These are phyloP conservation scores for Eucidaris tribuloides DNA, from an alignment of 35 echinoderm and acorn worm species.

Conservation along the genomic window DNA sequence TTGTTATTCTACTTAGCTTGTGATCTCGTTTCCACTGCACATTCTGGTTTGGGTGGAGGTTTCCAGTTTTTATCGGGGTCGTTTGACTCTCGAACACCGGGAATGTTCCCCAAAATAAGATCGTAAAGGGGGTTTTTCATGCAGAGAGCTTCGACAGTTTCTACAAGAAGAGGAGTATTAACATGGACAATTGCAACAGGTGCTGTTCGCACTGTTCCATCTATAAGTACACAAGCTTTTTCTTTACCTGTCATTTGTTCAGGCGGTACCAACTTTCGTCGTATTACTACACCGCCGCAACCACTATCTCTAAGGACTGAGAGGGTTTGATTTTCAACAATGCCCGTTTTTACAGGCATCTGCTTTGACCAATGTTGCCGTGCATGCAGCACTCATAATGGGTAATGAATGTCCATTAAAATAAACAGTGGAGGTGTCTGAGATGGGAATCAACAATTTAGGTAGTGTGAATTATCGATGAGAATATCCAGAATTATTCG, in stretches of 20 bases:
- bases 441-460: background rate
- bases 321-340: background rate
- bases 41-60: background rate
- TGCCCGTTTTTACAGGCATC: slow-evolving; percentile 10
- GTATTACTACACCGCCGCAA: slow-evolving; percentile 26
- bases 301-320: slow-evolving; percentile 17
- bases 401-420: slow-evolving; percentile 9
- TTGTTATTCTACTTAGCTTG: background rate
- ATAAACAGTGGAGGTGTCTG: no score
- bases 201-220: slow-evolving; percentile 7
- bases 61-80: slow-evolving; percentile 20
- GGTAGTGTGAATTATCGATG: background rate
- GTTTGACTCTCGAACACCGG: slow-evolving; percentile 20
- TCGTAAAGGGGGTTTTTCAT: slow-evolving; percentile 33
- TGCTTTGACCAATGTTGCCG: background rate
- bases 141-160: slow-evolving; percentile 5
- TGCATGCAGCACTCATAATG: slow-evolving; percentile 28
- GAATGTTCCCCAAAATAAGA: slow-evolving; percentile 28
- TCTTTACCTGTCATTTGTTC: background rate
- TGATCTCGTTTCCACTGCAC: slow-evolving; percentile 7
- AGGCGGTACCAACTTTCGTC: background rate
- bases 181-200: slow-evolving; percentile 23
- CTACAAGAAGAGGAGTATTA: slow-evolving; percentile 32
- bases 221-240: slow-evolving; percentile 10
- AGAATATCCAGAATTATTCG: no score